Evolutionary conservation across 2,797 vertebrate species (phyloP).

Genomic region (Microcaecilia unicolor): DNA sequence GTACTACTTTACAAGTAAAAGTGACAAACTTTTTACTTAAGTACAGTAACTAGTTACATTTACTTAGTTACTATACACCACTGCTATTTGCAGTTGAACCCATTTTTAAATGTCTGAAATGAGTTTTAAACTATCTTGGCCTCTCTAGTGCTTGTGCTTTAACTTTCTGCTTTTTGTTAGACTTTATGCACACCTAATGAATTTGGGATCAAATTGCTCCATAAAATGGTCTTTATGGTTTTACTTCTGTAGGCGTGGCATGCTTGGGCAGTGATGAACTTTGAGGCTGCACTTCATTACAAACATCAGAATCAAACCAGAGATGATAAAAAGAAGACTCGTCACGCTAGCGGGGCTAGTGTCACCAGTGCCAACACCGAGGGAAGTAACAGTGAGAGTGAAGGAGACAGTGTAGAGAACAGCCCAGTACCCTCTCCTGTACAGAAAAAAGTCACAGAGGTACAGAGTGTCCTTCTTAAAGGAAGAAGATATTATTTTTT

Average conservation of each 20-base stretch:
- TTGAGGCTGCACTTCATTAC: constrained; percentile 94
- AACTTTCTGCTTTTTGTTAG: too few relatives aligned
- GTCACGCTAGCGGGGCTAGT: constrained; percentile 80
- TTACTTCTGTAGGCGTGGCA: constrained; percentile 81
- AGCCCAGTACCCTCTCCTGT: constrained; percentile 85
- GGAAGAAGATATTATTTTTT: too few relatives aligned
- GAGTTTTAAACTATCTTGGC: too few relatives aligned
- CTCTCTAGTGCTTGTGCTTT: too few relatives aligned
- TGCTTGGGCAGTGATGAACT: constrained; percentile 98
- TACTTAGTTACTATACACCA: too few relatives aligned
- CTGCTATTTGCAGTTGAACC: too few relatives aligned
- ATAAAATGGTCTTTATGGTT: not conserved
- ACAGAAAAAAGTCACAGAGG: constrained; percentile 91
- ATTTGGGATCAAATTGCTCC: not conserved
- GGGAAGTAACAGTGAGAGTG: constrained; percentile 92
- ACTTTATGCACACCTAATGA: too few relatives aligned
- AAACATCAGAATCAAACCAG: constrained; percentile 91
- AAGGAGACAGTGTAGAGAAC: constrained; percentile 81
- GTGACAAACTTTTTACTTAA: too few relatives aligned
- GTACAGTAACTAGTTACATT: too few relatives aligned
- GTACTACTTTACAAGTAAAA: too few relatives aligned
- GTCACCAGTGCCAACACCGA: constrained; percentile 78
- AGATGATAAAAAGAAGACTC: constrained; percentile 89
- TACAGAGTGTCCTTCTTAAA: too few relatives aligned
- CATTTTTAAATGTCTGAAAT: too few relatives aligned